Conservation (phyloP, 1,140 invertebrate genomes). For the Gerris buenoi region DNA sequence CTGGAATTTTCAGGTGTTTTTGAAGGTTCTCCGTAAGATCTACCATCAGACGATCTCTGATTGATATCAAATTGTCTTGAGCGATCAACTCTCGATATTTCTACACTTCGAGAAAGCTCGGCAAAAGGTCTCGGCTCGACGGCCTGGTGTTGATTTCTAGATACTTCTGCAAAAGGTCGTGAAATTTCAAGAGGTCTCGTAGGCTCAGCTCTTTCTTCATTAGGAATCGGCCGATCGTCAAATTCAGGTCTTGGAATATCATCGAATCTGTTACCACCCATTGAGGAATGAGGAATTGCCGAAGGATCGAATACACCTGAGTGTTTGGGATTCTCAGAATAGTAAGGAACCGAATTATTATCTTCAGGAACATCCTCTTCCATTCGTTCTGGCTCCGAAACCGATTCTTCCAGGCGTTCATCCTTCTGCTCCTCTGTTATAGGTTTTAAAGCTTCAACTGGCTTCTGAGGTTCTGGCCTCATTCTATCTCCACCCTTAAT, state of each 20-base stretch:
- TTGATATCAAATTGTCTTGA: background rate
- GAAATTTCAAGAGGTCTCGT: background rate
- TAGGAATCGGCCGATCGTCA: too few species aligned
- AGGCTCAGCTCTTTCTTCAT: background rate
- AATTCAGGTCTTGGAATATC: too few species aligned
- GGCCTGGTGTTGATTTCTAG: background rate
- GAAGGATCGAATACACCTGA: background rate
- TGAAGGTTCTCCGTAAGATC: background rate
- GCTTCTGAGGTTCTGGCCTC: background rate
- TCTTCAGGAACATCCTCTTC: background rate
- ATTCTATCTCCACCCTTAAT: background rate
- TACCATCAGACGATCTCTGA: background rate
- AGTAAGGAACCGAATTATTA: background rate
- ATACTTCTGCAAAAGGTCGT: background rate
- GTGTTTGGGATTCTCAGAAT: background rate
- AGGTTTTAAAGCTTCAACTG: conserved; percentile 1
- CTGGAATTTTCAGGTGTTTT: too few species aligned
- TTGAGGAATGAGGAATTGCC: background rate
- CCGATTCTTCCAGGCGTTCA: background rate
- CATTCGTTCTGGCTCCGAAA: background rate
- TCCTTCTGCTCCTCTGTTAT: too few species aligned
- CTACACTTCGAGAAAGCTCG: background rate
- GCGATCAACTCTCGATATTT: background rate
- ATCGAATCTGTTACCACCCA: background rate
- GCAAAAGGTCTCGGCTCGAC: background rate